Conservation (phyloP, 2,797 vertebrate genomes). For the Acestrorhynchus altus region DNA sequence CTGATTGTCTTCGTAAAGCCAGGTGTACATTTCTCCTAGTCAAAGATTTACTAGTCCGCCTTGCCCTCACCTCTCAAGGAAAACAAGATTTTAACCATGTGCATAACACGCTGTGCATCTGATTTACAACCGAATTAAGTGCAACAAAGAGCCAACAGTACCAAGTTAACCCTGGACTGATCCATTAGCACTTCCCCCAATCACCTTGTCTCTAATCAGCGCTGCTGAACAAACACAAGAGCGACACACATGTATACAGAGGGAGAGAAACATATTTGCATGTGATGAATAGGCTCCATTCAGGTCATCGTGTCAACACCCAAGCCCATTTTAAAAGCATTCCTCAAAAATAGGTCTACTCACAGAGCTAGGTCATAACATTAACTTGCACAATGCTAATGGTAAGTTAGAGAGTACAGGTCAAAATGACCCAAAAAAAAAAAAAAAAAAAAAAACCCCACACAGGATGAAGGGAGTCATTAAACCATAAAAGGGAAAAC, state of each 20-base stretch:
- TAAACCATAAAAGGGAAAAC: too few species aligned
- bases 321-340: constrained; percentile 55
- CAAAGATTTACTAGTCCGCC: constrained; percentile 43
- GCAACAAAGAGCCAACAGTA: constrained; percentile 10
- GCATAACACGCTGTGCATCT: neutral
- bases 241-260: constrained; percentile 58
- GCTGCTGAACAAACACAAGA: constrained; percentile 57
- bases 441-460: neutral
- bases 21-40: constrained; percentile 51
- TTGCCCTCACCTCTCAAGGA: neutral
- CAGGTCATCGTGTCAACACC: constrained; percentile 53
- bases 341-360: constrained; percentile 48
- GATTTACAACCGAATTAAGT: constrained; percentile 33
- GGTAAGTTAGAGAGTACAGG: neutral
- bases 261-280: constrained; percentile 62
- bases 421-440: neutral
- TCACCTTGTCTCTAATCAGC: constrained; percentile 57
- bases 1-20: constrained; percentile 53
- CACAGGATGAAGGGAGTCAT: neutral
- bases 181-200: constrained; percentile 56
- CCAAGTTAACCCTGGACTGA: constrained; percentile 28
- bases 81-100: neutral
- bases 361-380: constrained; percentile 42
- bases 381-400: constrained; percentile 1
- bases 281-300: constrained; percentile 63